Evolutionary conservation across 2,888 invertebrate species (phyloP).

Genomic region (Coelinius sp.): DNA sequence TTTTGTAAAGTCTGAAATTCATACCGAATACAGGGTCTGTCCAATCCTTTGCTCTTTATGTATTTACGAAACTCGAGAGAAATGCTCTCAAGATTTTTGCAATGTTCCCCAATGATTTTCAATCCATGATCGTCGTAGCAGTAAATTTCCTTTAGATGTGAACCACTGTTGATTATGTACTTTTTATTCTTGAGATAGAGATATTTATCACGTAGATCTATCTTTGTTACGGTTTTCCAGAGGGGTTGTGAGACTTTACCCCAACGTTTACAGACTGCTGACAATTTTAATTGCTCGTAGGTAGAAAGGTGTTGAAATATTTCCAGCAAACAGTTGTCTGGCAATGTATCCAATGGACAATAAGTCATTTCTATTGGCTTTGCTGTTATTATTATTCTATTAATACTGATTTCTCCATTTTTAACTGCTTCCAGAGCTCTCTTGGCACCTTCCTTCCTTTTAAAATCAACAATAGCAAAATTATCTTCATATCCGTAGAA

Average conservation of each 20-base stretch:
- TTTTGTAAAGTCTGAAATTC: not conserved
- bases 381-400: not conserved
- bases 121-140: slow-evolving; percentile 15
- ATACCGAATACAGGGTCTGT: not conserved
- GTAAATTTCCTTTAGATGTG: not conserved
- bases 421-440: not conserved
- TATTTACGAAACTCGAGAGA: not conserved
- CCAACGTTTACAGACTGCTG: slow-evolving; percentile 1
- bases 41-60: not conserved
- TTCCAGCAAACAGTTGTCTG: not conserved
- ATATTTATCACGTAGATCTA: not conserved
- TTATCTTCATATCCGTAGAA: not conserved
- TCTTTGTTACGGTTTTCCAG: not conserved
- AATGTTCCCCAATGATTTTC: not conserved
- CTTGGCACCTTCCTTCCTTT: not conserved
- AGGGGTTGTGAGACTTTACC: not conserved
- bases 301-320: not conserved
- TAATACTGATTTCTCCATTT: not conserved
- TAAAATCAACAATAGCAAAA: slow-evolving; percentile 3
- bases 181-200: not conserved
- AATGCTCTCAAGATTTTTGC: slow-evolving; percentile 1
- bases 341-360: not conserved
- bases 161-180: not conserved
- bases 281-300: not conserved
- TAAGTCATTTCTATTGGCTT: not conserved